Percentiles rank a stretch among this genome's conserved stretches.
Conservation (phyloP, 92 coral and sea anemone species). For the Umimayanthus kanabou region DNA sequence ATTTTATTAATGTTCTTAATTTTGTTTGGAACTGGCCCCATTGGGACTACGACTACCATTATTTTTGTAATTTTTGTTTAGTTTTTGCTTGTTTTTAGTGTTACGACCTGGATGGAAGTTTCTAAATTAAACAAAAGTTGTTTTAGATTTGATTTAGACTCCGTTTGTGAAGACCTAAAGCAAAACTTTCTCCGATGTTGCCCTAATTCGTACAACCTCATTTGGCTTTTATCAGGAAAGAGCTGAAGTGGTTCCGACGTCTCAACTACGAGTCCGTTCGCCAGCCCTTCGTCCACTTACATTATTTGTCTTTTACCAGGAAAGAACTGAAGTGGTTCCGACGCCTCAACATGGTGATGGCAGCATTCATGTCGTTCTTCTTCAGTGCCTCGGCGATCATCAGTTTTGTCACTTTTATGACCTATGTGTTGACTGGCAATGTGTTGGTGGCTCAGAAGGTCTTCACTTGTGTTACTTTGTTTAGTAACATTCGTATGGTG, state of each 20-base stretch:
- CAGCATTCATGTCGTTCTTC: conserved; percentile 75
- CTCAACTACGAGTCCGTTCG: conserved; percentile 1
- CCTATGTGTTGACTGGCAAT: conserved; percentile 74
- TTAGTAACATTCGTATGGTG: conserved; percentile 70
- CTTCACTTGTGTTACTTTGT: conserved; percentile 77
- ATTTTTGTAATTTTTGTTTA: too few relatives aligned
- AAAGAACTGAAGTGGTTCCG: conserved; percentile 74
- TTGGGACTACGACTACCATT: too few relatives aligned
- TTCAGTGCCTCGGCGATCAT: conserved; percentile 74
- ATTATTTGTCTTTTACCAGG: conserved; percentile 26
- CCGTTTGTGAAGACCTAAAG: not conserved
- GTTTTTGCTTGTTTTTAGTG: too few relatives aligned
- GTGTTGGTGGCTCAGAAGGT: conserved; percentile 78
- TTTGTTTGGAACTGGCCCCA: too few relatives aligned
- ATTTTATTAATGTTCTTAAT: too few relatives aligned
- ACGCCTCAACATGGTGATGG: conserved; percentile 56
- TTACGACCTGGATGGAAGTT: too few relatives aligned
- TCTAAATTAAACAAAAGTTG: too few relatives aligned
- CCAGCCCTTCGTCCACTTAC: too few relatives aligned
- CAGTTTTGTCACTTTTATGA: conserved; percentile 69
- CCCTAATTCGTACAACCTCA: not conserved
- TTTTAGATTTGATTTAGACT: too few relatives aligned
- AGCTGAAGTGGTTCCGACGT: conserved; percentile 71
- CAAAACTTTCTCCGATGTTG: not conserved
- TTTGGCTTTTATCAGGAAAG: conserved; percentile 45